Percentiles rank a stretch among this genome's conserved stretches.
phyloP scores from a whole-genome alignment of 2,888 invertebrate genomes.

The Strigamia transsilvanica region DNA sequence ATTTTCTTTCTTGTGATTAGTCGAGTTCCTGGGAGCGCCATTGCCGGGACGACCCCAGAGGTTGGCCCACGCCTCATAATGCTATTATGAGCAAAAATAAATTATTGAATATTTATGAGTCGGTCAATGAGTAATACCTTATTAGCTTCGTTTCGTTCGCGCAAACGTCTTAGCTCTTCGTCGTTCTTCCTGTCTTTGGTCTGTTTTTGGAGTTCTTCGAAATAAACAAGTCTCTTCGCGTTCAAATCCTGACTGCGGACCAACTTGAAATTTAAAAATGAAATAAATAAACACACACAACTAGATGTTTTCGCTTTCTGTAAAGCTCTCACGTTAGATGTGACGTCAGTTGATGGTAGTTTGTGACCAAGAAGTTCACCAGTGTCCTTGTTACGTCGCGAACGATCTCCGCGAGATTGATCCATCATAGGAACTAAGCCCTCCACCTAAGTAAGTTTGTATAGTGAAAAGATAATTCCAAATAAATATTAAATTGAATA shows the following conservation, averaged over 20 bases:
- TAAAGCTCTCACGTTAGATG: constrained; percentile 1
- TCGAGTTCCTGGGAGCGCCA: constrained; percentile 66
- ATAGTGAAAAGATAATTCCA: neutral
- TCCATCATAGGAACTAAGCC: constrained; percentile 48
- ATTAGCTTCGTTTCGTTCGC: neutral
- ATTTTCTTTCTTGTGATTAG: constrained; percentile 58
- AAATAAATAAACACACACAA: neutral
- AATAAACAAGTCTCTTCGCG: neutral
- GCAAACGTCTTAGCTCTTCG: neutral
- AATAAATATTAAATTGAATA: no score
- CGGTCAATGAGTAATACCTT: neutral
- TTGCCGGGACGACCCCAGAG: constrained; percentile 85
- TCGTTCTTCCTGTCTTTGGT: neutral
- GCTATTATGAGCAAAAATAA: constrained; percentile 63
- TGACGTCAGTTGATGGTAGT: constrained; percentile 50
- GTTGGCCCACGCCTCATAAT: constrained; percentile 79
- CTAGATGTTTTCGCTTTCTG: neutral
- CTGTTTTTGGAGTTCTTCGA: constrained; percentile 23
- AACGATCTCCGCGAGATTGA: constrained; percentile 7
- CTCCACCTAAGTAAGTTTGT: neutral
- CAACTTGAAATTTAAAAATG: neutral
- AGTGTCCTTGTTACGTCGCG: constrained; percentile 4
- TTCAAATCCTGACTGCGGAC: neutral
- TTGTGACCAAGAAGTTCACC: constrained; percentile 48
- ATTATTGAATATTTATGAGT: neutral